Evolutionary conservation across 2,888 invertebrate genomes (phyloP).

Genomic region (Heliconius erato): DNA sequence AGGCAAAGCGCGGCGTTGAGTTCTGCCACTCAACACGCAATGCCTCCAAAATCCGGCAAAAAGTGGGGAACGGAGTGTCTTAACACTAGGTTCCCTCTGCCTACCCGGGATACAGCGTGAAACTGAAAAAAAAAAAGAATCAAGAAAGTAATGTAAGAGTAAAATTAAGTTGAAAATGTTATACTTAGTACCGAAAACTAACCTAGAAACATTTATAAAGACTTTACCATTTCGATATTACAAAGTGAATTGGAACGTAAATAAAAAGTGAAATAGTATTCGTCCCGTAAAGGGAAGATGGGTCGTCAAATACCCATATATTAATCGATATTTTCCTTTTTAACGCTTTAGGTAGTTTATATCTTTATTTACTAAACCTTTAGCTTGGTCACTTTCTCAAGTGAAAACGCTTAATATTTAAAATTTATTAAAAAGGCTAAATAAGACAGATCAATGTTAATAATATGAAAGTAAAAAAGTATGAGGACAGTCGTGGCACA

Average conservation of each 20-base stretch:
- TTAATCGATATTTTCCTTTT: background rate
- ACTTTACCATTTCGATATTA: background rate
- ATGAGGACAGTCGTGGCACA: no score
- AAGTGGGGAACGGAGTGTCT: no score
- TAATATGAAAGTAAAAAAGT: no score
- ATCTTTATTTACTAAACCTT: background rate
- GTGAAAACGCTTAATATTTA: background rate
- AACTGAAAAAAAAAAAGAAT: background rate
- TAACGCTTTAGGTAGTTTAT: background rate
- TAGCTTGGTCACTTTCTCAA: background rate
- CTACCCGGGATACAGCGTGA: no score
- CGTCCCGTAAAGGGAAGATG: background rate
- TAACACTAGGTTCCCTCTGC: no score
- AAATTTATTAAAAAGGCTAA: background rate
- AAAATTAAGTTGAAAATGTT: background rate
- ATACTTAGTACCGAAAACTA: background rate
- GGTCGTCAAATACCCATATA: background rate
- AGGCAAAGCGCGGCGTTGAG: no score
- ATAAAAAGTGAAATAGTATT: no score
- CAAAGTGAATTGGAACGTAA: background rate
- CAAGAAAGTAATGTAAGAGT: background rate
- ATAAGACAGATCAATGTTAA: no score
- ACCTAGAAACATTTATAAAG: background rate
- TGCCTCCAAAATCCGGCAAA: no score
- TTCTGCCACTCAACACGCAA: no score